Evolutionary conservation across 2,797 vertebrate genomes (phyloP).

Genomic region (Pogonophryne albipinna): DNA sequence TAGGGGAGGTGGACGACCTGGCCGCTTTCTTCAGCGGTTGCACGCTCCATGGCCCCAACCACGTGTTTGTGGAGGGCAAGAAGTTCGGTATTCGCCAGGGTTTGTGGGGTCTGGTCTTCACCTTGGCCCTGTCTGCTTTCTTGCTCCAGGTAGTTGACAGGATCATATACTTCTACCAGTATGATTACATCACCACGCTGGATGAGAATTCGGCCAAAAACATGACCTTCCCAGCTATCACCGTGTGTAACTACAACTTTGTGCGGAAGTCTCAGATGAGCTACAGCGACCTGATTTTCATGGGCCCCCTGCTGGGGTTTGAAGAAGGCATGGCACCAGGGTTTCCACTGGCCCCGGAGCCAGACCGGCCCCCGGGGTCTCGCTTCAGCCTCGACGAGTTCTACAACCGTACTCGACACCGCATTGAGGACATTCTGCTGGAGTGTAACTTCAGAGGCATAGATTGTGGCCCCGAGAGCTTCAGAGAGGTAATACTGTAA

Average conservation of each 20-base stretch:
- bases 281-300: slow-evolving; percentile 91
- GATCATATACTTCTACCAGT: slow-evolving; percentile 89
- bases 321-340: slow-evolving; percentile 91
- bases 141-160: slow-evolving; percentile 92
- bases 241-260: slow-evolving; percentile 94
- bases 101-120: slow-evolving; percentile 90
- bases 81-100: slow-evolving; percentile 87
- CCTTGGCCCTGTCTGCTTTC: slow-evolving; percentile 90
- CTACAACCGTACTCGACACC: slow-evolving; percentile 92
- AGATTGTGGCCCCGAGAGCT: slow-evolving; percentile 89
- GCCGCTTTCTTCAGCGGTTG: slow-evolving; percentile 89
- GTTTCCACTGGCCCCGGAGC: slow-evolving; percentile 85
- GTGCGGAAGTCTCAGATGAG: slow-evolving; percentile 92
- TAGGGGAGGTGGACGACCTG: slow-evolving; percentile 77
- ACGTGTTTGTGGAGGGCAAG: slow-evolving; percentile 90
- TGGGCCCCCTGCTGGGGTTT: slow-evolving; percentile 90
- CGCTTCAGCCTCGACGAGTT: slow-evolving; percentile 90
- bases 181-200: slow-evolving; percentile 91
- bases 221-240: slow-evolving; percentile 93
- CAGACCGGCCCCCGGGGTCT: slow-evolving; percentile 72
- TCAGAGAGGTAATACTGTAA: slow-evolving; percentile 86
- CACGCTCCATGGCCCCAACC: slow-evolving; percentile 93
- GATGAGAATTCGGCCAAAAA: slow-evolving; percentile 86
- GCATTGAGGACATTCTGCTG: slow-evolving; percentile 95
- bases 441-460: slow-evolving; percentile 90